A percentile compares a stretch with the other conserved stretches of the same genome.
These are phyloP conservation scores for Rostratula benghalensis DNA, from an alignment of 2,113 vertebrate species.

Conservation along the genomic window DNA sequence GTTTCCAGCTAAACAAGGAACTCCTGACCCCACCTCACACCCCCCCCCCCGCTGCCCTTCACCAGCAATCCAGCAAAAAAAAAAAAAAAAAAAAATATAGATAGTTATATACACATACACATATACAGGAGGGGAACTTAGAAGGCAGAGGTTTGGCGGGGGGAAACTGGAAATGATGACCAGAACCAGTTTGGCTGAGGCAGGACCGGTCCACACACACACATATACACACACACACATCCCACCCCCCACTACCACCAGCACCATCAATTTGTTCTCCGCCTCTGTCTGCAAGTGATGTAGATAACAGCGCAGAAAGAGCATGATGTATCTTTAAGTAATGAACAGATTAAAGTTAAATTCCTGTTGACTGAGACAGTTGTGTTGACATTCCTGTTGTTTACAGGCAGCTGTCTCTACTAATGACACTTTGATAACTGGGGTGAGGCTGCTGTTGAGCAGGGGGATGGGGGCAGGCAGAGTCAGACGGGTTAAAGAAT, in stretches of 20 bases:
- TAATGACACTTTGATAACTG: conserved; percentile 77
- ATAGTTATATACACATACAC: neutral
- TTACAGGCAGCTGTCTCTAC: conserved; percentile 75
- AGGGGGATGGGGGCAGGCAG: conserved; percentile 45
- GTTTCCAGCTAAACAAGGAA: conserved; percentile 67
- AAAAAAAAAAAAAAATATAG: too few relatives aligned
- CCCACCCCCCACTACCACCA: neutral
- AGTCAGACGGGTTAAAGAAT: conserved; percentile 64
- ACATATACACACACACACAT: neutral
- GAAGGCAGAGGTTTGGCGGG: neutral
- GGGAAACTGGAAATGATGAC: conserved; percentile 50
- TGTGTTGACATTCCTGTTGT: conserved; percentile 73
- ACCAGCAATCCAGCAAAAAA: neutral
- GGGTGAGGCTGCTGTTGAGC: conserved; percentile 59
- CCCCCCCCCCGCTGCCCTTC: too few relatives aligned
- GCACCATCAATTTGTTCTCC: conserved; percentile 2
- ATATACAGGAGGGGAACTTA: neutral
- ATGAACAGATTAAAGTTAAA: conserved; percentile 75
- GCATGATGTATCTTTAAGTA: conserved; percentile 68
- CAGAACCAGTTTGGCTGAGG: conserved; percentile 8
- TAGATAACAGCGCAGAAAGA: conserved; percentile 57
- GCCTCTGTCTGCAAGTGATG: conserved; percentile 51
- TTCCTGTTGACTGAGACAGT: conserved; percentile 70
- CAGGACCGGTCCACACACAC: neutral
- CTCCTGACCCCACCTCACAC: conserved; percentile 63